These are phyloP conservation scores for Metallyticus violacea DNA, from an alignment of 2,888 invertebrate species.

Conservation along the genomic window DNA sequence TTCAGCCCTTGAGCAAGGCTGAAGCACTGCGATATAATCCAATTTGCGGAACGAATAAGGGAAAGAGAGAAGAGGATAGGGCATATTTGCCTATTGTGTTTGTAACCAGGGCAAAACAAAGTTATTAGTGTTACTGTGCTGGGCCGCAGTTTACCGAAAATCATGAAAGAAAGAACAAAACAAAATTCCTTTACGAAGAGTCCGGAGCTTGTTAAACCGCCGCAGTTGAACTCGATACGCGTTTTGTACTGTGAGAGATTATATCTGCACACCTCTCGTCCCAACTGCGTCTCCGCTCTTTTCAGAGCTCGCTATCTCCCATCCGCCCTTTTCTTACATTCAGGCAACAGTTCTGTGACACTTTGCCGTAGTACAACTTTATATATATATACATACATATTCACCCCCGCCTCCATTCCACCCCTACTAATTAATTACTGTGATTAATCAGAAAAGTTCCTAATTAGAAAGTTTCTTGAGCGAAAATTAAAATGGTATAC, in stretches of 20 bases:
- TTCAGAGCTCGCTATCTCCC: background rate
- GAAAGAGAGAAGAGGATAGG: no score
- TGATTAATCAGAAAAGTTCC: conserved; percentile 59
- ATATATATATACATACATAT: background rate
- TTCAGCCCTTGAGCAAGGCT: no score
- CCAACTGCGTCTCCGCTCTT: background rate
- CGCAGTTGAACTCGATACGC: background rate
- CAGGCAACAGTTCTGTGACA: background rate
- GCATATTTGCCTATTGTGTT: no score
- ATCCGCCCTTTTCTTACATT: conserved; percentile 13
- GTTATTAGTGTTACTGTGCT: no score
- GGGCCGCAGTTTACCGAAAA: background rate
- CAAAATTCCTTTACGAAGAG: no score
- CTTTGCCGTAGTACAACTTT: background rate
- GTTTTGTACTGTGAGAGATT: background rate
- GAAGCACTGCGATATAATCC: no score
- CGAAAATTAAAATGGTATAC: conserved; percentile 51
- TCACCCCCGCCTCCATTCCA: conserved; percentile 3
- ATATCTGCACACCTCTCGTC: background rate
- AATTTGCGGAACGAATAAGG: no score
- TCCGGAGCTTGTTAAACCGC: no score
- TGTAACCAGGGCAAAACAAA: no score
- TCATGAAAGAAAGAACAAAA: background rate
- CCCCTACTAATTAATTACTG: conserved; percentile 55
- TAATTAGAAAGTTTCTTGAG: conserved; percentile 57